Evolutionary conservation across 2,113 vertebrate species (phyloP).

Genomic region (Tragelaphus strepsiceros): DNA sequence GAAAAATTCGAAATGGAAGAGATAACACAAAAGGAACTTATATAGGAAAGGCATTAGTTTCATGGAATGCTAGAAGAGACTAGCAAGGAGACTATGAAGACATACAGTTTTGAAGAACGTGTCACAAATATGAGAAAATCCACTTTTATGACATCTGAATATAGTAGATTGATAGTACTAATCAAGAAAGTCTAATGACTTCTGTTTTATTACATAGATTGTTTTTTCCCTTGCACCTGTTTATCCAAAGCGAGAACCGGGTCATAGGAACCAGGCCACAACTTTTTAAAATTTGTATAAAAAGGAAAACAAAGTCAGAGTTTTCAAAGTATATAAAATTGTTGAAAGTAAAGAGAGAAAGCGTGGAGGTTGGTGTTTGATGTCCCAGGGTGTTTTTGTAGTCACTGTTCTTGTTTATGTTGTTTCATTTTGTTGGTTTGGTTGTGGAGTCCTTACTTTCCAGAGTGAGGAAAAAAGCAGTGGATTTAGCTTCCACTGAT

Average conservation of each 20-base stretch:
- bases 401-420: neutral
- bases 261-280: neutral
- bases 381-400: neutral
- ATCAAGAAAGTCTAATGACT: neutral
- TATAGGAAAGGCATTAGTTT: neutral
- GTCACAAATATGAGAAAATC: neutral
- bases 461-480: neutral
- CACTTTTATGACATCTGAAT: neutral
- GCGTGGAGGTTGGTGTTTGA: neutral
- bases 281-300: neutral
- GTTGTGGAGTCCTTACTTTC: neutral
- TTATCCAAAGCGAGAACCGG: neutral
- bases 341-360: neutral
- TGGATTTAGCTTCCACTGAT: neutral
- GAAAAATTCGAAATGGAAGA: neutral
- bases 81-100: neutral
- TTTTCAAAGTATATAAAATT: neutral
- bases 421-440: neutral
- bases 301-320: neutral
- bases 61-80: neutral
- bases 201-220: neutral
- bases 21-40: neutral
- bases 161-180: neutral
- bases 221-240: neutral
- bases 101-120: neutral